A percentile compares a stretch with the other conserved stretches of the same genome.
Conservation (phyloP, 2,797 vertebrate species). For the Megaceryle alcyon region DNA sequence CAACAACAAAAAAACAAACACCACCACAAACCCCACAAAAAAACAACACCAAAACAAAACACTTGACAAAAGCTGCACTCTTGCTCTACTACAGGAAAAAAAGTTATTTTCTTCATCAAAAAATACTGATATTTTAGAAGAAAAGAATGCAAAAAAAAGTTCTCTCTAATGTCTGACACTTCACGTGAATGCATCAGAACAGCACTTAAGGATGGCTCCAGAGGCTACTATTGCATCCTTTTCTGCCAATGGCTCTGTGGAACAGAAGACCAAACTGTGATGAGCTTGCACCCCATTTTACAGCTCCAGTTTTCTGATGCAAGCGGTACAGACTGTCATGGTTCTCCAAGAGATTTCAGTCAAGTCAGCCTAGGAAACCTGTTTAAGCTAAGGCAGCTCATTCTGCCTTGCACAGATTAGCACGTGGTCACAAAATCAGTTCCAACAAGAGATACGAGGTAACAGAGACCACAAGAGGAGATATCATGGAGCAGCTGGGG, state of each 20-base stretch:
- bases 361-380: background rate
- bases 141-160: background rate
- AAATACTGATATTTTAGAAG: background rate
- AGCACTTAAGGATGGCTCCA: background rate
- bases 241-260: background rate
- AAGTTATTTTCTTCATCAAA: background rate
- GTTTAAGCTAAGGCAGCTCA: background rate
- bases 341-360: background rate
- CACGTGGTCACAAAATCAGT: background rate
- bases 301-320: background rate
- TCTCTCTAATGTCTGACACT: background rate
- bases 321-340: fast-evolving
- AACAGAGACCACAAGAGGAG: background rate
- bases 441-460: background rate
- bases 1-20: no score
- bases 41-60: no score
- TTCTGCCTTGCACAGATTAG: background rate
- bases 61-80: background rate
- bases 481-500: background rate
- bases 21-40: no score
- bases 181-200: background rate
- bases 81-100: background rate
- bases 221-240: background rate
- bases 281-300: background rate
- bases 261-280: background rate